Evolutionary conservation across 2,888 invertebrate species (phyloP).

Genomic region (Tetragonula carbonaria): DNA sequence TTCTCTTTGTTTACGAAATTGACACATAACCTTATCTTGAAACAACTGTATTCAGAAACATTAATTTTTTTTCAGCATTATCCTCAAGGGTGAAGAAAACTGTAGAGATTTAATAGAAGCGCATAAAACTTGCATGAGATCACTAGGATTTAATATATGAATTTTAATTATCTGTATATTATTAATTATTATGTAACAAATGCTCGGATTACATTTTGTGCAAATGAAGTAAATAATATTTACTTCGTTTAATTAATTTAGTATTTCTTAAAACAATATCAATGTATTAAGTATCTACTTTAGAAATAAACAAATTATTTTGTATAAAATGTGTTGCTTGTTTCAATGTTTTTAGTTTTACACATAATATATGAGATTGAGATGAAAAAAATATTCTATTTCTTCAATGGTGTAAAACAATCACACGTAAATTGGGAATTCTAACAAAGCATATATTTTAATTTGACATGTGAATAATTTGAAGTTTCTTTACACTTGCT

Average conservation of each 20-base stretch:
- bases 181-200: constrained; percentile 27
- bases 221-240: not conserved
- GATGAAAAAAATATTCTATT: not conserved
- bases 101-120: constrained; percentile 96
- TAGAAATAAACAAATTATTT: constrained; percentile 22
- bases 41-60: not conserved
- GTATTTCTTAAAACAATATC: constrained; percentile 4
- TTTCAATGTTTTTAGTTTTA: not conserved
- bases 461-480: constrained; percentile 71
- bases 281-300: not conserved
- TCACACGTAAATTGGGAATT: constrained; percentile 64
- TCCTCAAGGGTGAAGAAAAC: constrained; percentile 95
- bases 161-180: constrained; percentile 3
- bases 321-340: constrained; percentile 2
- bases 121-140: constrained; percentile 98
- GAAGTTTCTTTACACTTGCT: constrained; percentile 67
- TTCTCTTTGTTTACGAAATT: too few species aligned
- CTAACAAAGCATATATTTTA: constrained; percentile 80
- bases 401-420: constrained; percentile 25
- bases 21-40: constrained; percentile 25
- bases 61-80: constrained; percentile 87
- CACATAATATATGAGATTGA: not conserved
- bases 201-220: constrained; percentile 33
- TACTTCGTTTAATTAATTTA: constrained; percentile 41
- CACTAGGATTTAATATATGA: constrained; percentile 97